These are phyloP conservation scores for Trachurus trachurus DNA, from an alignment of 2,797 vertebrate species.

Conservation along the genomic window DNA sequence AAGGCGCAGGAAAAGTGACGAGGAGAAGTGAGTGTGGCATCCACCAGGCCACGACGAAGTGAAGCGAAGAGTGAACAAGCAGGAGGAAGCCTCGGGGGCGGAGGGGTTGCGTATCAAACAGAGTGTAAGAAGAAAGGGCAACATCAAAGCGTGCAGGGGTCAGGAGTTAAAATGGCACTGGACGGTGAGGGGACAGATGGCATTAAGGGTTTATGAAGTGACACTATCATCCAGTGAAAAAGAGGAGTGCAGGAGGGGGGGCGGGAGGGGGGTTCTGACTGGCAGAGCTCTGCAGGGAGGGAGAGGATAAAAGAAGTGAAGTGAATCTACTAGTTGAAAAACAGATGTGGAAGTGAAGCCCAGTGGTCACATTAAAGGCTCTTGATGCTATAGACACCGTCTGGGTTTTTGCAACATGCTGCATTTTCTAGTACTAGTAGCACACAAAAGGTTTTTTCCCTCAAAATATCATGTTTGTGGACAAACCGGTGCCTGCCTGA, in stretches of 20 bases:
- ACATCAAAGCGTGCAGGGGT: constrained; percentile 74
- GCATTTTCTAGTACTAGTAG: constrained; percentile 22
- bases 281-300: background rate
- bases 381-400: constrained; percentile 34
- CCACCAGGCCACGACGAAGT: constrained; percentile 1
- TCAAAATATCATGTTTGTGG: constrained; percentile 31
- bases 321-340: background rate
- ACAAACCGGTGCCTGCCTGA: constrained; percentile 1
- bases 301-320: background rate
- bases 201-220: constrained; percentile 49
- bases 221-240: constrained; percentile 21
- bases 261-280: background rate
- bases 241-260: too few relatives aligned
- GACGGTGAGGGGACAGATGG: constrained; percentile 40
- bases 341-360: constrained; percentile 22
- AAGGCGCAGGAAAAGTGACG: constrained; percentile 18
- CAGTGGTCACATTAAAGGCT: constrained; percentile 24
- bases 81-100: background rate
- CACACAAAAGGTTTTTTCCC: background rate
- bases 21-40: constrained; percentile 17
- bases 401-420: constrained; percentile 33
- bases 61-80: background rate
- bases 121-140: constrained; percentile 56
- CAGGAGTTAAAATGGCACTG: constrained; percentile 58
- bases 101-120: constrained; percentile 33